These are phyloP conservation scores for Halcyon leucocephala DNA, from an alignment of 2,797 vertebrate species.

Conservation along the genomic window DNA sequence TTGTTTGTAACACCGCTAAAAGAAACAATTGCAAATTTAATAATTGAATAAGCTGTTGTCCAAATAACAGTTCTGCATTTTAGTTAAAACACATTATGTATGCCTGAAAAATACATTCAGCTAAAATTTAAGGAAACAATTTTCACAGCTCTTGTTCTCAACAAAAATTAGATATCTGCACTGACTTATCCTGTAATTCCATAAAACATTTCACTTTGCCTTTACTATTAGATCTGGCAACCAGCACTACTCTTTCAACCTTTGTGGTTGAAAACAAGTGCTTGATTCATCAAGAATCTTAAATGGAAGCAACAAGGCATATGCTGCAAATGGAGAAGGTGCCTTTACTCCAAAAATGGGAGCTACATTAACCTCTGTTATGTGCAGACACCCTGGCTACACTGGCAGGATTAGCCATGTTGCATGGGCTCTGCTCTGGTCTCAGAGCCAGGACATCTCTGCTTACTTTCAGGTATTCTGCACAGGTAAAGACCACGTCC, in stretches of 20 bases:
- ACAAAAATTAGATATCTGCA: neutral
- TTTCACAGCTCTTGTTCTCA: neutral
- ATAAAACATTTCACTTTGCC: neutral
- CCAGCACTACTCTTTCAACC: neutral
- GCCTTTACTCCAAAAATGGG: neutral
- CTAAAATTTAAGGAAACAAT: neutral
- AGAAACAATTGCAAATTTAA: neutral
- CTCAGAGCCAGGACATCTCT: neutral
- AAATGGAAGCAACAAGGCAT: neutral
- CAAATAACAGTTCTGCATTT: neutral
- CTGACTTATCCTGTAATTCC: neutral
- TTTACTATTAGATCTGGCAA: neutral
- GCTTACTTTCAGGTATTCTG: neutral
- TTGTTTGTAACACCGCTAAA: neutral
- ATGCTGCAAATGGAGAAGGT: neutral
- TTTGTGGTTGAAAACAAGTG: neutral
- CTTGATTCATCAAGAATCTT: neutral
- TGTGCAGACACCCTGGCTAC: neutral
- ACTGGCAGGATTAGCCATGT: neutral
- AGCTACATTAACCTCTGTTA: neutral
- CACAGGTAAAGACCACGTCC: accelerated
- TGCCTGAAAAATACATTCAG: neutral
- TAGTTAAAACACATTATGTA: neutral
- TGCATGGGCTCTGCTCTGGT: neutral
- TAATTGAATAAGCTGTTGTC: neutral